Base-by-base conservation (phyloP, 2,888 invertebrate genomes). In the Cordylochernes scorpioides region DNA sequence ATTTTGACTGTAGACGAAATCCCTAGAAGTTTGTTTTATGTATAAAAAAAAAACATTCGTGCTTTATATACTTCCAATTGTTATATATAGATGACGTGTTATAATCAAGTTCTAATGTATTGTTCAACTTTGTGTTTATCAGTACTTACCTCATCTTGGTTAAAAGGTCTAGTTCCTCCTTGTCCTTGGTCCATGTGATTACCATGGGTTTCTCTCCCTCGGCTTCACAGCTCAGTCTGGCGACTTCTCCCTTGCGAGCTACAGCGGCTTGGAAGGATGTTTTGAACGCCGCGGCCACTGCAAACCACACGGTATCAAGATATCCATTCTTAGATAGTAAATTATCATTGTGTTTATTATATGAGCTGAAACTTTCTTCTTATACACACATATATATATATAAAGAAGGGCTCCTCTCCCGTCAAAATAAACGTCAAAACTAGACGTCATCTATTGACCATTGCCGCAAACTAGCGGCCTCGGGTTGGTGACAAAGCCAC, bases 131-230 rank as follows among this genome's bases (percentile, higher is more conserved):
- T n/a, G n/a, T n/a, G n/a, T n/a, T n/a, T n/a, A n/a, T n/a, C n/a
- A n/a, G n/a, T n/a, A 3, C 3, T 12, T 28, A 35, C 35, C 35
- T 32, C 5, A 24, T 27, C 24, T 31, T 27, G 5, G 27, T 4
- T 15, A 17, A 29, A n/a, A 30, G 17, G 10, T 37, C 32, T 9
- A 36, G 16, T 1, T 29, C 19, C 22, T 39, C 35, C 8, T 30
- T 22, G 25, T 40, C 38, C 28, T 39, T 38, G 2, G 45, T 48
- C 53, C 53, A 53, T 6, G 44, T 38, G 4, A 52, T 40, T n/a
- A 48, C 48, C 10, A 53, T 35, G 1, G 53, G 53, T 30, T 45
- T 44, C 34, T 53, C 53, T 1, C 53, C 53, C 5, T 45, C 45
- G 0, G 51, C 51, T 29, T 47, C 45, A 31, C 53, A 53, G 15